Percentiles rank a stretch among this genome's conserved stretches.
These are phyloP conservation scores for Hemibagrus guttatus DNA, from an alignment of 2,797 vertebrate genomes.

Conservation along the genomic window DNA sequence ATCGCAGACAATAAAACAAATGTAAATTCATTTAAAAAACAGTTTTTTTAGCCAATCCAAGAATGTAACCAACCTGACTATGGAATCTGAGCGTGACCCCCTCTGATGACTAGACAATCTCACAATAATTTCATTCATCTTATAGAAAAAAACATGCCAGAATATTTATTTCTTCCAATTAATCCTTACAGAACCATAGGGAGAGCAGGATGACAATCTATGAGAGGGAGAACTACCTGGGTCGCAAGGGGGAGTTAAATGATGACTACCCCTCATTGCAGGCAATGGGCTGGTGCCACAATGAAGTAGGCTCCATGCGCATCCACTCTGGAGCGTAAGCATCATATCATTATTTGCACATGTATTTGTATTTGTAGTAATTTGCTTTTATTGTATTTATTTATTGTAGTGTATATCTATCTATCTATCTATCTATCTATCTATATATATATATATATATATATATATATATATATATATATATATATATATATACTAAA, in stretches of 20 bases:
- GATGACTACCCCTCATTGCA: constrained; percentile 88
- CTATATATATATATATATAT: too few relatives aligned
- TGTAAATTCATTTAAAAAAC: background rate
- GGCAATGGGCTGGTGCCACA: constrained; percentile 92
- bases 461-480: too few relatives aligned
- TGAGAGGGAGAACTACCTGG: constrained; percentile 91
- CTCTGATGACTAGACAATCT: background rate
- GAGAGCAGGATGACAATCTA: constrained; percentile 81
- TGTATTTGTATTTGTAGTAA: background rate
- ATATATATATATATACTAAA: too few relatives aligned
- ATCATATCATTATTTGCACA: background rate
- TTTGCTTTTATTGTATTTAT: background rate
- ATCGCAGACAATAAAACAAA: background rate
- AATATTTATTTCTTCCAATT: background rate
- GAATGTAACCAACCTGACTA: background rate
- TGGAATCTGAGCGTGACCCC: background rate
- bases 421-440: too few relatives aligned
- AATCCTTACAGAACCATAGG: constrained; percentile 73
- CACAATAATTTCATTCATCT: background rate
- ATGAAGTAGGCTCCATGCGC: constrained; percentile 88
- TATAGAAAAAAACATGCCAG: background rate
- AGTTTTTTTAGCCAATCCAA: background rate
- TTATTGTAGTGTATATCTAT: too few relatives aligned
- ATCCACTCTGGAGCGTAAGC: constrained; percentile 90
- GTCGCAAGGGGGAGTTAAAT: constrained; percentile 87